Conservation (phyloP, 1,140 invertebrate species). For the Adelges cooleyi region DNA sequence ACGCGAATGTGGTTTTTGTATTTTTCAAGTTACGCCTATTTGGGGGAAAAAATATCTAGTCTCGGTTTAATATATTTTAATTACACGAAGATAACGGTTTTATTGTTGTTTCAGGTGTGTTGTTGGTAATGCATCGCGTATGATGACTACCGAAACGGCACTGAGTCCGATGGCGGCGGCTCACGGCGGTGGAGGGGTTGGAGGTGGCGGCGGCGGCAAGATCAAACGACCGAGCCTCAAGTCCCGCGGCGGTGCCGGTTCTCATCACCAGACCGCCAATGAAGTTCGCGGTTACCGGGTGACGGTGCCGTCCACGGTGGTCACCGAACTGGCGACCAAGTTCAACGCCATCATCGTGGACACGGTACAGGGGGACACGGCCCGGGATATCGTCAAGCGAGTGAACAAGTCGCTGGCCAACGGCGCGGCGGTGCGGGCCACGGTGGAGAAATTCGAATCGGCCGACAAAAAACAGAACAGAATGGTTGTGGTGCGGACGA, state of each 20-base stretch:
- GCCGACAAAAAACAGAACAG: neutral
- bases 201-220: slow-evolving; percentile 68
- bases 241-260: neutral
- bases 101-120: too few relatives aligned
- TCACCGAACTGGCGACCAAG: slow-evolving; percentile 31
- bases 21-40: too few relatives aligned
- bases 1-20: too few relatives aligned
- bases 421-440: slow-evolving; percentile 1
- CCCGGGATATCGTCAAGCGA: neutral
- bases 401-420: slow-evolving; percentile 2
- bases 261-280: neutral
- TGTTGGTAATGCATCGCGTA: neutral
- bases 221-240: slow-evolving; percentile 33
- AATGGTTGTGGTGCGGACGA: slow-evolving; percentile 1
- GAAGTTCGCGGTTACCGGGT: slow-evolving; percentile 12
- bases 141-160: slow-evolving; percentile 10
- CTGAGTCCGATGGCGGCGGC: neutral
- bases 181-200: slow-evolving; percentile 32
- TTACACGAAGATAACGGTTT: too few relatives aligned
- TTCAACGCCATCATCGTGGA: slow-evolving; percentile 32
- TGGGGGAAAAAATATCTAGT: too few relatives aligned
- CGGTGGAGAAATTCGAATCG: slow-evolving; percentile 13
- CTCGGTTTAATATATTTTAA: too few relatives aligned
- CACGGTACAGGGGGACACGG: slow-evolving; percentile 5
- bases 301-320: slow-evolving; percentile 30